Conservation (phyloP, 2,113 vertebrate species). For the Hippoglossus stenolepis region DNA sequence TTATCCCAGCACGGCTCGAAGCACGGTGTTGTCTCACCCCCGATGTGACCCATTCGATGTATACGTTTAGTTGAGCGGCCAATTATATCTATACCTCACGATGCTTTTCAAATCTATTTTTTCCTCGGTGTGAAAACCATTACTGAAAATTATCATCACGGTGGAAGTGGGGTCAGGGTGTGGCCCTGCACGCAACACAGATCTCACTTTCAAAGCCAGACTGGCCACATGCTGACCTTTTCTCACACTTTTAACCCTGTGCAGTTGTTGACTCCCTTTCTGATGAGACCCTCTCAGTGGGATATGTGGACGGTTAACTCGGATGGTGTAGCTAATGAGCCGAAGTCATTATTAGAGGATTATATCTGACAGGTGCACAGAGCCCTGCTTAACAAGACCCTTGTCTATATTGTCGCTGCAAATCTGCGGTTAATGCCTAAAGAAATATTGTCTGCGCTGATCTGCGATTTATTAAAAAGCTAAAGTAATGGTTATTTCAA, state of each 20-base stretch:
- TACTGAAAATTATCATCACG: not conserved
- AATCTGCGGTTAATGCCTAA: constrained; percentile 26
- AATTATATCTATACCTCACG: not conserved
- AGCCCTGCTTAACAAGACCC: constrained; percentile 47
- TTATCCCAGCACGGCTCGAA: constrained; percentile 72
- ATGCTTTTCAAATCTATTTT: not conserved
- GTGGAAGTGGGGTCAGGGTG: not conserved
- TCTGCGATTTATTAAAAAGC: constrained; percentile 48
- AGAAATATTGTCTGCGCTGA: constrained; percentile 17
- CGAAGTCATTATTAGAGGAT: constrained; percentile 70
- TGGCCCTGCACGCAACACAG: not conserved
- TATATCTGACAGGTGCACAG: constrained; percentile 71
- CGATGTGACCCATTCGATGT: too few species aligned
- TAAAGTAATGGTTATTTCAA: constrained; percentile 69
- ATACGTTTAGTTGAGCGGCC: too few species aligned
- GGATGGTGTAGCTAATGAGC: constrained; percentile 52
- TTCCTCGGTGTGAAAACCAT: constrained; percentile 38
- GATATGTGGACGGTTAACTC: constrained; percentile 36
- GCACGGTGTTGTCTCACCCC: too few species aligned
- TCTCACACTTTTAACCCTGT: constrained; percentile 30
- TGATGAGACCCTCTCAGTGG: constrained; percentile 44
- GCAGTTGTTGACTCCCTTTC: constrained; percentile 34
- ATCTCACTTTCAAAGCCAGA: constrained; percentile 9
- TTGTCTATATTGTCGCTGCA: constrained; percentile 38
- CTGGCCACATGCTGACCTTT: constrained; percentile 24